Evolutionary conservation across 1,140 invertebrate species (phyloP).

Genomic region (Psix sp.): DNA sequence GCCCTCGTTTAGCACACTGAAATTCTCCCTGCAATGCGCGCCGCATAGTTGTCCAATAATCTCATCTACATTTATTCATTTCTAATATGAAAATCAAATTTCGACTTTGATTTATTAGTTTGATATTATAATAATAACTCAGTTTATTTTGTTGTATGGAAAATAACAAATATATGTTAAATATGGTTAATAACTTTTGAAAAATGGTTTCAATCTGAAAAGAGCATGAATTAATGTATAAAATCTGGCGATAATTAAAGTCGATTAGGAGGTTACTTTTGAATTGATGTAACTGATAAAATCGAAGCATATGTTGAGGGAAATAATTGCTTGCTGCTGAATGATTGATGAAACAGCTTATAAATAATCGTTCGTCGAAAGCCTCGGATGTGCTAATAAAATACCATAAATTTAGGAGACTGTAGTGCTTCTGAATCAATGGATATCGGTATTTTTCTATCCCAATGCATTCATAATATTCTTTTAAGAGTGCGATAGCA

Average conservation of each 20-base stretch:
- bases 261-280: conserved; percentile 33
- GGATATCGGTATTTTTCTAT: conserved; percentile 11
- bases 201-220: too few relatives aligned
- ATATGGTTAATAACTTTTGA: too few relatives aligned
- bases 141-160: too few relatives aligned
- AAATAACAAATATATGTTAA: too few relatives aligned
- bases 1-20: conserved; percentile 4
- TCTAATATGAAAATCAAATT: too few relatives aligned
- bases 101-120: too few relatives aligned
- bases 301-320: conserved; percentile 20
- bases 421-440: conserved; percentile 18
- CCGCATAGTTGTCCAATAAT: background rate
- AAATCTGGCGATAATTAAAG: conserved; percentile 21
- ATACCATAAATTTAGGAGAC: conserved; percentile 45
- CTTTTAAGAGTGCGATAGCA: too few relatives aligned
- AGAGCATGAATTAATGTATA: too few relatives aligned
- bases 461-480: too few relatives aligned
- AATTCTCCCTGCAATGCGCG: too few relatives aligned
- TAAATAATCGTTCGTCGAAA: conserved; percentile 37
- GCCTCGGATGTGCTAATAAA: conserved; percentile 35
- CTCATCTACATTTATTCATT: too few relatives aligned
- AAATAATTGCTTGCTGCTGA: conserved; percentile 42
- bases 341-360: conserved; percentile 38
- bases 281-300: conserved; percentile 27
- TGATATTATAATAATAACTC: too few relatives aligned